Conservation (phyloP, 2,888 invertebrate species). For the Alloplasta piceator region DNA sequence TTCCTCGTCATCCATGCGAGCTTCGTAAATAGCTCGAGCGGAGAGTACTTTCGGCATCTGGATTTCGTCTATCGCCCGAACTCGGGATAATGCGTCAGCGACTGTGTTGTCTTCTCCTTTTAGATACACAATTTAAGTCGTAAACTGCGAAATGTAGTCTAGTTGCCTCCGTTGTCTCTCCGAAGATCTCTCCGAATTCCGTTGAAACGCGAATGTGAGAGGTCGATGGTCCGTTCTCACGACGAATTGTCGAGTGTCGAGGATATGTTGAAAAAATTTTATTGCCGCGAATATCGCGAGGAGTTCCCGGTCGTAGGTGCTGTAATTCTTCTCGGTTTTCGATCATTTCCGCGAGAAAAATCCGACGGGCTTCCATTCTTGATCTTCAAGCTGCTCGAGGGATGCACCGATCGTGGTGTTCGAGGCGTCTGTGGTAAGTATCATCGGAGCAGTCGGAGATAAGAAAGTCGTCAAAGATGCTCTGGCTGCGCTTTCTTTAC, state of each 20-base stretch:
- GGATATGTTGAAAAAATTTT: conserved; percentile 44
- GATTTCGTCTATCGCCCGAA: conserved; percentile 21
- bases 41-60: conserved; percentile 28
- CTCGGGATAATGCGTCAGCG: conserved; percentile 49
- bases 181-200: conserved; percentile 21
- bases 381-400: conserved; percentile 9
- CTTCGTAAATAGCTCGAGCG: conserved; percentile 3
- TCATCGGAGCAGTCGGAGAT: background rate
- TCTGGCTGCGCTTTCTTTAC: background rate
- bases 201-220: conserved; percentile 18
- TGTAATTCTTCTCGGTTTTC: conserved; percentile 10
- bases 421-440: conserved; percentile 22
- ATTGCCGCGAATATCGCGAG: conserved; percentile 31
- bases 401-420: conserved; percentile 17
- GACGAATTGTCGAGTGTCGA: conserved; percentile 43
- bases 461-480: background rate
- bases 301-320: conserved; percentile 37
- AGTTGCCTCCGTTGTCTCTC: conserved; percentile 30
- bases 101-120: conserved; percentile 42
- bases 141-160: conserved; percentile 40
- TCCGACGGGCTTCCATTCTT: conserved; percentile 11
- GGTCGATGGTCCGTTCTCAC: conserved; percentile 45
- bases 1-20: conserved; percentile 42
- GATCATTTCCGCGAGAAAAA: conserved; percentile 6
- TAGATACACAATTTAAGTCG: conserved; percentile 43